A percentile compares a stretch with the other conserved stretches of the same genome.
These are phyloP conservation scores for Ennomos quercinarius DNA, from an alignment of 2,888 invertebrate species.

Conservation along the genomic window DNA sequence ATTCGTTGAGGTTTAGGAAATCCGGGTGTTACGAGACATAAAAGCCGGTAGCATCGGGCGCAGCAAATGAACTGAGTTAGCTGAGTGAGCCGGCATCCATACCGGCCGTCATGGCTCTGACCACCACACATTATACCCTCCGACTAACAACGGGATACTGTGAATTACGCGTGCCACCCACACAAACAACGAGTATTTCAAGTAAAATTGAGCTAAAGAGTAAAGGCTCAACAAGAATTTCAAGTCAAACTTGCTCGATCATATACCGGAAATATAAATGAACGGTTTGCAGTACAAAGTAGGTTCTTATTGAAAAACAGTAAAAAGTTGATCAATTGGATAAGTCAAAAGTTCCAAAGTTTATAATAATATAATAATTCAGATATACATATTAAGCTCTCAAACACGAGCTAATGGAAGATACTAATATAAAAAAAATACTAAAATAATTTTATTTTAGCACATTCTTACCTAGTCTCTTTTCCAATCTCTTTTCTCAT, in stretches of 20 bases:
- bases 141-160: slow-evolving; percentile 75
- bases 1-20: not conserved
- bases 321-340: no score
- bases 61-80: slow-evolving; percentile 52
- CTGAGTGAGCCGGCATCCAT: slow-evolving; percentile 50
- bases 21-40: slow-evolving; percentile 4
- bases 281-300: not conserved
- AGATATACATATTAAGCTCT: no score
- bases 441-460: no score
- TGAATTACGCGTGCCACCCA: slow-evolving; percentile 78
- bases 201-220: slow-evolving; percentile 17
- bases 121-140: slow-evolving; percentile 63
- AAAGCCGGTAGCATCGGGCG: slow-evolving; percentile 43
- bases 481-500: no score
- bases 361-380: no score
- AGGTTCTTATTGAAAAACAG: no score
- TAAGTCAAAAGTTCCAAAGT: no score
- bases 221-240: slow-evolving; percentile 2
- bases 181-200: slow-evolving; percentile 41
- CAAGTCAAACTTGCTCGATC: not conserved
- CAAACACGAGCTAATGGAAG: no score
- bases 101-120: slow-evolving; percentile 65
- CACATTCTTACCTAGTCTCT: no score
- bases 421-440: no score
- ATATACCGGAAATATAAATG: not conserved